These are phyloP conservation scores for Coryphaenoides rupestris DNA, from an alignment of 2,113 vertebrate species.

Conservation along the genomic window DNA sequence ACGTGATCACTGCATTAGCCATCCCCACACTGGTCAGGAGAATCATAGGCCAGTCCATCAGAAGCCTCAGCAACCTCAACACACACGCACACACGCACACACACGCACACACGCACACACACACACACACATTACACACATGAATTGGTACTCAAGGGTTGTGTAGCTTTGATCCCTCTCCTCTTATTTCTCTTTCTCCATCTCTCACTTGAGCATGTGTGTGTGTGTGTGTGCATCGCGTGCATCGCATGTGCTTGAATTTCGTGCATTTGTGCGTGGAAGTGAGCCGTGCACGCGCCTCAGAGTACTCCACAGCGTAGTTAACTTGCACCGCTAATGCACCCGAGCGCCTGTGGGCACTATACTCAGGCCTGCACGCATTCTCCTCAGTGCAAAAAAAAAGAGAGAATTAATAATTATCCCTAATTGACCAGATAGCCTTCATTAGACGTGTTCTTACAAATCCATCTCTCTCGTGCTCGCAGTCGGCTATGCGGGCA, in stretches of 20 bases:
- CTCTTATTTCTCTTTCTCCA: no score
- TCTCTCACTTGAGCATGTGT: background rate
- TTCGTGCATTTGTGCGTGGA: no score
- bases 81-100: constrained; percentile 46
- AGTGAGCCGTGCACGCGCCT: no score
- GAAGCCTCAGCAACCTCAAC: constrained; percentile 46
- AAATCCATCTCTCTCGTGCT: constrained; percentile 55
- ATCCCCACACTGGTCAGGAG: constrained; percentile 20
- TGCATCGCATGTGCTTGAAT: no score
- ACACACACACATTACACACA: constrained; percentile 39
- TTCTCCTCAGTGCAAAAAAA: constrained; percentile 65
- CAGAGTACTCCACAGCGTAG: background rate
- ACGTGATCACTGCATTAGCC: constrained; percentile 36
- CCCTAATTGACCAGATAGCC: constrained; percentile 68
- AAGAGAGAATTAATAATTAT: constrained; percentile 65
- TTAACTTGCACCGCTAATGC: constrained; percentile 57
- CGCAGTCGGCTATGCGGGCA: constrained; percentile 38
- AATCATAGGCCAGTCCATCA: constrained; percentile 30
- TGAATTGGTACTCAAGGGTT: constrained; percentile 47
- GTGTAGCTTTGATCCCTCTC: constrained; percentile 8
- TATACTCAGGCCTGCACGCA: constrained; percentile 43
- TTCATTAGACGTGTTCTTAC: constrained; percentile 64
- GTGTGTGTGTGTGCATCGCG: constrained; percentile 14
- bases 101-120: constrained; percentile 33
- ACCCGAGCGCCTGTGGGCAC: constrained; percentile 54